Conservation (phyloP, 2,113 vertebrate genomes). For the Rhinichthys klamathensis region DNA sequence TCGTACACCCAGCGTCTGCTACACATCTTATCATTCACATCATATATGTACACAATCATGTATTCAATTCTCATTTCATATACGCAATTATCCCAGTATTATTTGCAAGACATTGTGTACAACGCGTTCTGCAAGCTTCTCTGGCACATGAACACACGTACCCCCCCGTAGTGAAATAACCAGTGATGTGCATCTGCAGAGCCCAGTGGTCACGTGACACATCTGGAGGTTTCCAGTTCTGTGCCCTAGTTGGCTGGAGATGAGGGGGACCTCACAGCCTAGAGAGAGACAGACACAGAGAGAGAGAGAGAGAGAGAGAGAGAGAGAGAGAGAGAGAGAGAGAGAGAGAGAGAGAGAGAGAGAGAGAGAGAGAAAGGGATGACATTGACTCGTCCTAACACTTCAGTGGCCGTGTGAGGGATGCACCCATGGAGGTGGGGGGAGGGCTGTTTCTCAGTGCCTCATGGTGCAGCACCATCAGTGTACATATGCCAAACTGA, state of each 20-base stretch:
- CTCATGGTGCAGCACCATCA: slow-evolving; percentile 15
- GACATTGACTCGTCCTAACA: slow-evolving; percentile 54
- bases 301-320: too few species aligned
- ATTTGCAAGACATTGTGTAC: slow-evolving; percentile 3
- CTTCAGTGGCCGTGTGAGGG: slow-evolving; percentile 43
- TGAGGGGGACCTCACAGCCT: slow-evolving; percentile 25
- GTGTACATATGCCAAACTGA: slow-evolving; percentile 17
- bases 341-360: too few species aligned
- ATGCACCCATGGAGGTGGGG: slow-evolving; percentile 27
- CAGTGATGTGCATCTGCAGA: slow-evolving; percentile 21
- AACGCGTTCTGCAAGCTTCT: not conserved
- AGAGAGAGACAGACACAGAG: not conserved
- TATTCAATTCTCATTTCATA: not conserved
- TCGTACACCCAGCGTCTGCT: not conserved
- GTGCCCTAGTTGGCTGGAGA: slow-evolving; percentile 40
- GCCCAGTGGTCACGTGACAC: slow-evolving; percentile 19
- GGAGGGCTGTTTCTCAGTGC: slow-evolving; percentile 11
- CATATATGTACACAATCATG: not conserved
- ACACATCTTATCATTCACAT: not conserved
- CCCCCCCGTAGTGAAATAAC: slow-evolving; percentile 14
- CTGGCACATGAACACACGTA: slow-evolving; percentile 27
- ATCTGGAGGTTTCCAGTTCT: slow-evolving; percentile 45
- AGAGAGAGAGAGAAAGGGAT: slow-evolving; percentile 31
- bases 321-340: too few species aligned
- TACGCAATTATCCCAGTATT: not conserved